phyloP scores from a whole-genome alignment of 2,797 vertebrate species.

The Rhinatrema bivittatum region DNA sequence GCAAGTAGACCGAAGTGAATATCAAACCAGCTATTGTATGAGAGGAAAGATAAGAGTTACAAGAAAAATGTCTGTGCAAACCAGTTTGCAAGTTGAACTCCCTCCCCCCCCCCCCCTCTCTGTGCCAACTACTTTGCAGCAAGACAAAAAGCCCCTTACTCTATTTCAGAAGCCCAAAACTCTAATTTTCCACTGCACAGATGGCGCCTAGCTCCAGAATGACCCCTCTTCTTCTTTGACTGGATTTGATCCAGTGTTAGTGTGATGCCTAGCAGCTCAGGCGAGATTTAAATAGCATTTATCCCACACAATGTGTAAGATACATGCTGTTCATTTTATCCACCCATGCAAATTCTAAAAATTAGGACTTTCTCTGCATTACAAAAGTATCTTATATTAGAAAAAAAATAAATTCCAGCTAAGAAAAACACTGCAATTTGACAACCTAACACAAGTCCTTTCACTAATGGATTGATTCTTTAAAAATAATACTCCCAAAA shows the following conservation, averaged over 20 bases:
- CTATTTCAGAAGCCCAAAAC: conserved; percentile 34
- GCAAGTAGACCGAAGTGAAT: too few relatives aligned
- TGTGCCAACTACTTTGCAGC: too few relatives aligned
- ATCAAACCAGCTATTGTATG: conserved; percentile 1
- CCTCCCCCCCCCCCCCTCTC: not conserved
- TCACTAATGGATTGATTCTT: too few relatives aligned
- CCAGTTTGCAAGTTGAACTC: conserved; percentile 20
- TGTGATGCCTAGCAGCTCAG: conserved; percentile 35
- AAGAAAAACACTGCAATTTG: too few relatives aligned
- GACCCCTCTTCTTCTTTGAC: conserved; percentile 40
- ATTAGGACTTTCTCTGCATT: not conserved
- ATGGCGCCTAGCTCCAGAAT: conserved; percentile 46
- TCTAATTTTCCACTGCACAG: conserved; percentile 46
- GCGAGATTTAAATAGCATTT: conserved; percentile 45
- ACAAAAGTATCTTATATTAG: not conserved
- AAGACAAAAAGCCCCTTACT: conserved; percentile 7
- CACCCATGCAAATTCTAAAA: conserved; percentile 14
- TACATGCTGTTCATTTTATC: conserved; percentile 42
- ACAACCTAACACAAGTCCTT: too few relatives aligned
- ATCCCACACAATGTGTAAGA: conserved; percentile 35
- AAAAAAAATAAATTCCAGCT: not conserved
- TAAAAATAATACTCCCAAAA: too few relatives aligned
- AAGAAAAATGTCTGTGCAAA: too few relatives aligned
- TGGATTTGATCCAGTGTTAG: conserved; percentile 47
- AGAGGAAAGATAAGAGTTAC: too few relatives aligned